Evolutionary conservation across 2,888 invertebrate genomes (phyloP).

Genomic region (Caenorhabditis becei): DNA sequence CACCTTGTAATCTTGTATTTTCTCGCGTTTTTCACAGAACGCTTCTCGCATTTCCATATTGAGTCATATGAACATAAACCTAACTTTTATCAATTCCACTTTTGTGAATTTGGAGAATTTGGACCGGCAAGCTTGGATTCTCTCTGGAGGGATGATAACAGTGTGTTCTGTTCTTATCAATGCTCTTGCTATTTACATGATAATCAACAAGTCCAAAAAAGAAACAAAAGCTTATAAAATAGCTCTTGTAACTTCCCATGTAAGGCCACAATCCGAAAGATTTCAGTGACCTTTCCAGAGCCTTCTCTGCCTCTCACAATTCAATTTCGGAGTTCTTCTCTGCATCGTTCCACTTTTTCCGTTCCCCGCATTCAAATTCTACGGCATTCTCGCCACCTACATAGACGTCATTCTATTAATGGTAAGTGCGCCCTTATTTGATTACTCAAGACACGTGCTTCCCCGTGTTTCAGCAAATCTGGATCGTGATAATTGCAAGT

Average conservation of each 20-base stretch:
- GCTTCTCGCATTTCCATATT: no score
- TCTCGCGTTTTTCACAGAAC: conserved; percentile 1
- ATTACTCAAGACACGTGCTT: no score
- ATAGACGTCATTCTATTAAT: conserved; percentile 24
- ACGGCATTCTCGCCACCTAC: background rate
- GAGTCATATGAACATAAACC: conserved; percentile 23
- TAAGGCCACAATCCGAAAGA: no score
- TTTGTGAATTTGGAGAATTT: conserved; percentile 29
- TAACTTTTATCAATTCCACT: conserved; percentile 38
- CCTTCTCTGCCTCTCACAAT: conserved; percentile 22
- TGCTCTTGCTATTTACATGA: conserved; percentile 13
- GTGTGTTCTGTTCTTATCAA: conserved; percentile 20
- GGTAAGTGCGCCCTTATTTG: background rate
- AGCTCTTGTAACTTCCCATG: conserved; percentile 16
- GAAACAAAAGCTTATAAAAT: conserved; percentile 30
- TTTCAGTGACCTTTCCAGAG: background rate
- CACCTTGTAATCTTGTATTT: background rate
- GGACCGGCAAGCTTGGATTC: conserved; percentile 7
- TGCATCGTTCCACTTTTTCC: conserved; percentile 34
- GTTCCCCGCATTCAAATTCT: conserved; percentile 36
- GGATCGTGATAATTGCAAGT: conserved; percentile 16
- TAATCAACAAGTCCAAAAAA: conserved; percentile 26
- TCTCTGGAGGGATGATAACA: conserved; percentile 13
- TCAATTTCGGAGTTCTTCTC: conserved; percentile 22
- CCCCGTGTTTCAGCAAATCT: conserved; percentile 33